These are phyloP conservation scores for Drosophila stalkeri DNA, from an alignment of 2,888 invertebrate species.

Conservation along the genomic window DNA sequence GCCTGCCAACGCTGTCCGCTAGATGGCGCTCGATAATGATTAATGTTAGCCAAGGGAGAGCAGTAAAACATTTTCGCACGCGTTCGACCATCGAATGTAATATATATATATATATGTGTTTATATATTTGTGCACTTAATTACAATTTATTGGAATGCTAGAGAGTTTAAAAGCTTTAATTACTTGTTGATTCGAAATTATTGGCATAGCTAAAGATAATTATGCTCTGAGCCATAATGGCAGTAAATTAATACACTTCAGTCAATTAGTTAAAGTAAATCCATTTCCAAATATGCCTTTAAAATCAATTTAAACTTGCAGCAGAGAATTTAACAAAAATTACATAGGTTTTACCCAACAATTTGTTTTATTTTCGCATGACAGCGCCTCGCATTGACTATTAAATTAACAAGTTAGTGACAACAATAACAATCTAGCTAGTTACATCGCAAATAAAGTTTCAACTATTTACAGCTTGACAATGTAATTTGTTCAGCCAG, in stretches of 20 bases:
- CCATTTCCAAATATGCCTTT: not conserved
- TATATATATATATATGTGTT: not conserved
- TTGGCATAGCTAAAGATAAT: slow-evolving; percentile 17
- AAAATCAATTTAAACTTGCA: not conserved
- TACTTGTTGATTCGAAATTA: slow-evolving; percentile 57
- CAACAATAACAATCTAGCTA: slow-evolving; percentile 5
- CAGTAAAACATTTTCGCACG: slow-evolving; percentile 15
- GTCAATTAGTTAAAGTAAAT: not conserved
- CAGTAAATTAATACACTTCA: not conserved
- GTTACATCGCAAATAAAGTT: slow-evolving; percentile 3
- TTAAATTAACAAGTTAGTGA: slow-evolving; percentile 8
- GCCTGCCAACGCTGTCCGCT: slow-evolving; percentile 24
- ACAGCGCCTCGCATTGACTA: not conserved
- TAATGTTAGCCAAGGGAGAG: slow-evolving; percentile 54
- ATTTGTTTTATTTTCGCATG: slow-evolving; percentile 6
- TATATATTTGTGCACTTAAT: not conserved
- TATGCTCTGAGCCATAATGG: not conserved
- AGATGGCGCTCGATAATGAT: slow-evolving; percentile 72
- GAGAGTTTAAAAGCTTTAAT: slow-evolving; percentile 41
- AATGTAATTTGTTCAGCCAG: slow-evolving; percentile 22
- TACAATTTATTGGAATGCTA: slow-evolving; percentile 11
- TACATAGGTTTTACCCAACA: not conserved
- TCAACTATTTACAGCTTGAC: slow-evolving; percentile 17
- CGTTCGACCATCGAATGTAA: slow-evolving; percentile 39
- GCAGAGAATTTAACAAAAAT: not conserved